Evolutionary conservation across 2,113 vertebrate species (phyloP).

Genomic region (Protomyctophum bolini): DNA sequence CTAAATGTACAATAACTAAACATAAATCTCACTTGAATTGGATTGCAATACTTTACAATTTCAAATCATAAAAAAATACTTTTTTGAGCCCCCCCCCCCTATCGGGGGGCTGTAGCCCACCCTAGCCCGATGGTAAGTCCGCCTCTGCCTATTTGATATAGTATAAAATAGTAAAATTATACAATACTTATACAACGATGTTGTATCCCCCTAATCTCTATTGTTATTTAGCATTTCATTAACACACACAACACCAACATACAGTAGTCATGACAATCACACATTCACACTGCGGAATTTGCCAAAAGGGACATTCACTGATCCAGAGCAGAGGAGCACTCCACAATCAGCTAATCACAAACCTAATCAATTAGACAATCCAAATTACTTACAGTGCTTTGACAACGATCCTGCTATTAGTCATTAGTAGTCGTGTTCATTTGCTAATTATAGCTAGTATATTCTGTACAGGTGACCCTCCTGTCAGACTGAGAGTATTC

Average conservation of each 20-base stretch:
- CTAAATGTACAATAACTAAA: too few relatives aligned
- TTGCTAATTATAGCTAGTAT: conserved; percentile 33
- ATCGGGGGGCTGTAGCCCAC: too few relatives aligned
- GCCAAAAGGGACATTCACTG: not conserved
- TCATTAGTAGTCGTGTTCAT: conserved; percentile 51
- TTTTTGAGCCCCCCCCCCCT: too few relatives aligned
- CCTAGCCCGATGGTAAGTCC: too few relatives aligned
- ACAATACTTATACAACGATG: too few relatives aligned
- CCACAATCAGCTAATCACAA: conserved; percentile 28
- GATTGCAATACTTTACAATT: too few relatives aligned
- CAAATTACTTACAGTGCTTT: conserved; percentile 2
- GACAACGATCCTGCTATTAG: conserved; percentile 49
- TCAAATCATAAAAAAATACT: too few relatives aligned
- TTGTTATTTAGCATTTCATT: not conserved
- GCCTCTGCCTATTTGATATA: too few relatives aligned
- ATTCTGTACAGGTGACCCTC: conserved; percentile 29
- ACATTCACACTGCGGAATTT: not conserved
- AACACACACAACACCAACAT: not conserved
- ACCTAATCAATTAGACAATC: conserved; percentile 36
- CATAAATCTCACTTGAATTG: too few relatives aligned
- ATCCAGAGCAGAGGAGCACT: conserved; percentile 31
- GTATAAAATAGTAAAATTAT: too few relatives aligned
- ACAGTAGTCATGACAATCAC: not conserved
- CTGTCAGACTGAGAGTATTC: conserved; percentile 40
- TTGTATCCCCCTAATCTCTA: too few relatives aligned